Conservation (phyloP, 1,140 invertebrate species). For the Wiebesia pumilae region DNA sequence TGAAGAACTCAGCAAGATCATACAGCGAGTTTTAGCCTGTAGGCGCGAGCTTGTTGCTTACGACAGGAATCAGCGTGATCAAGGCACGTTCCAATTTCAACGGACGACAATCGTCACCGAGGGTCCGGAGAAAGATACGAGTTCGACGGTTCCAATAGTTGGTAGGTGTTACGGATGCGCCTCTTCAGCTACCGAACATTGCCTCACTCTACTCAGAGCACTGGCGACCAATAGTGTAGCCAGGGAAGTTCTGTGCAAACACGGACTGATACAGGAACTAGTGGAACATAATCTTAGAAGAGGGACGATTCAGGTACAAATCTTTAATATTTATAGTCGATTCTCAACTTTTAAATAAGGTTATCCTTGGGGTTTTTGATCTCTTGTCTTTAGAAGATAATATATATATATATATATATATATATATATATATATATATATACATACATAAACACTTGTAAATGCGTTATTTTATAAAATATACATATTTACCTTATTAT, state of each 20-base stretch:
- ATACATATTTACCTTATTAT: no score
- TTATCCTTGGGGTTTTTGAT: no score
- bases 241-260: slow-evolving; percentile 86
- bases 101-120: slow-evolving; percentile 19
- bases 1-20: slow-evolving; percentile 96
- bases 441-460: no score
- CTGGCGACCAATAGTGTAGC: slow-evolving; percentile 89
- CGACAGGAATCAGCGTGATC: slow-evolving; percentile 86
- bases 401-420: no score
- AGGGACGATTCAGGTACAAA: slow-evolving; percentile 79
- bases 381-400: no score
- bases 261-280: slow-evolving; percentile 92
- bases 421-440: no score
- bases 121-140: slow-evolving; percentile 31
- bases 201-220: slow-evolving; percentile 93
- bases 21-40: slow-evolving; percentile 92
- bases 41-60: slow-evolving; percentile 93
- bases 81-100: slow-evolving; percentile 53
- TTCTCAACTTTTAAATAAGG: neutral
- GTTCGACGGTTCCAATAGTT: slow-evolving; percentile 46
- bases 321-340: neutral
- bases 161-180: slow-evolving; percentile 90
- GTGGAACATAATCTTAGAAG: slow-evolving; percentile 92
- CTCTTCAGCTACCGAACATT: slow-evolving; percentile 92
- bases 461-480: no score